These are phyloP conservation scores for Rotaria magnacalcarata DNA, from an alignment of 2,888 invertebrate species.

Conservation along the genomic window DNA sequence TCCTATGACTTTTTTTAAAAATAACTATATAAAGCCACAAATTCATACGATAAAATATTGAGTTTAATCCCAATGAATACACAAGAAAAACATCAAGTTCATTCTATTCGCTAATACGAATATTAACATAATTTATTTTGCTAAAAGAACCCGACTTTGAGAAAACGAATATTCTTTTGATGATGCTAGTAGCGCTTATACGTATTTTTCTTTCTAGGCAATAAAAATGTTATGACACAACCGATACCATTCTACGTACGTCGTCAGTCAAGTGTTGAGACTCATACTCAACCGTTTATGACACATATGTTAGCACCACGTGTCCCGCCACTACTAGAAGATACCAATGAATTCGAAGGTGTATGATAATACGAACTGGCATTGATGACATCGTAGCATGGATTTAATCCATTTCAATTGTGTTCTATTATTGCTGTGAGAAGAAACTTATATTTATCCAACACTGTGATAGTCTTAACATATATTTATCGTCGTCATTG, in stretches of 20 bases:
- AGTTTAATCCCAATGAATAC: no score
- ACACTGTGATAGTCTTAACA: not conserved
- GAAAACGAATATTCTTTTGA: not conserved
- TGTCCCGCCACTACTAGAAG: not conserved
- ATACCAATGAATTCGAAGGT: not conserved
- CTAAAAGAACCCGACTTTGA: no score
- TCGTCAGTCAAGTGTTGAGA: slow-evolving; percentile 33
- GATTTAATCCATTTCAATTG: not conserved
- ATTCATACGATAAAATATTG: no score
- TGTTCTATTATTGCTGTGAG: not conserved
- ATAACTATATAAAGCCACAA: no score
- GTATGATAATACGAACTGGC: not conserved
- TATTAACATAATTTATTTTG: not conserved
- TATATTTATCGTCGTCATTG: not conserved
- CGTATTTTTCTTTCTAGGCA: not conserved
- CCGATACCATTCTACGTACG: slow-evolving; percentile 15
- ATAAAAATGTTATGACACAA: not conserved
- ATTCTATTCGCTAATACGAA: not conserved
- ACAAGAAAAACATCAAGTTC: not conserved
- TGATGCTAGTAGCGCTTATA: not conserved
- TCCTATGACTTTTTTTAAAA: no score
- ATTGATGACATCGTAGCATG: not conserved
- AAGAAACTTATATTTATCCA: not conserved
- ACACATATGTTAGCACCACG: not conserved
- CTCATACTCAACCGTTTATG: slow-evolving; percentile 7